A percentile compares a stretch with the other conserved stretches of the same genome.
Evolutionary conservation across 1,140 invertebrate species (phyloP).

Genomic region (Ptiloglossa arizonensis): DNA sequence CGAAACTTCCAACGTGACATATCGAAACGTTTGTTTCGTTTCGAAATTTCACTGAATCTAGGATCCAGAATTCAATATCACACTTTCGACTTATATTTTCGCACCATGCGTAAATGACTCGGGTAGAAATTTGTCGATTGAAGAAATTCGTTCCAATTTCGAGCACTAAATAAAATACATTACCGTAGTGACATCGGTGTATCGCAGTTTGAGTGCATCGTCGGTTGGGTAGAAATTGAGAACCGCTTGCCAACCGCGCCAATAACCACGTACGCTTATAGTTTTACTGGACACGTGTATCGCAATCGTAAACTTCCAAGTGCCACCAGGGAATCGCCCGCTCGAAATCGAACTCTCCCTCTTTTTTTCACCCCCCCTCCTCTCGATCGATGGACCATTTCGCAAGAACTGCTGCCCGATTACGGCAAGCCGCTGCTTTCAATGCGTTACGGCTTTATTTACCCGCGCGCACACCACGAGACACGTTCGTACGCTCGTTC

Average conservation of each 20-base stretch:
- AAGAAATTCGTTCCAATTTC: no score
- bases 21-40: no score
- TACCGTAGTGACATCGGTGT: background rate
- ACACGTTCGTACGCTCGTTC: no score
- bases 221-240: slow-evolving; percentile 2
- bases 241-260: background rate
- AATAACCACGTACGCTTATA: slow-evolving; percentile 25
- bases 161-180: no score
- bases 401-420: slow-evolving; percentile 1
- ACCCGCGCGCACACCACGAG: background rate
- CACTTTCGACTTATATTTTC: no score
- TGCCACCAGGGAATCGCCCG: slow-evolving; percentile 15
- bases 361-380: background rate
- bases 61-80: no score
- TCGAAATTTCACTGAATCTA: no score
- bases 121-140: no score
- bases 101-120: no score
- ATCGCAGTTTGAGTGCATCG: background rate
- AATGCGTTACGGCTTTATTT: background rate
- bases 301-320: slow-evolving; percentile 17
- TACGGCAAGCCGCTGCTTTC: background rate
- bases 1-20: no score
- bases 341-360: slow-evolving; percentile 2
- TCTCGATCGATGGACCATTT: slow-evolving; percentile 11
- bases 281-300: slow-evolving; percentile 30